Evolutionary conservation across 2,797 vertebrate species (phyloP).

Genomic region (Protosalanx chinensis): DNA sequence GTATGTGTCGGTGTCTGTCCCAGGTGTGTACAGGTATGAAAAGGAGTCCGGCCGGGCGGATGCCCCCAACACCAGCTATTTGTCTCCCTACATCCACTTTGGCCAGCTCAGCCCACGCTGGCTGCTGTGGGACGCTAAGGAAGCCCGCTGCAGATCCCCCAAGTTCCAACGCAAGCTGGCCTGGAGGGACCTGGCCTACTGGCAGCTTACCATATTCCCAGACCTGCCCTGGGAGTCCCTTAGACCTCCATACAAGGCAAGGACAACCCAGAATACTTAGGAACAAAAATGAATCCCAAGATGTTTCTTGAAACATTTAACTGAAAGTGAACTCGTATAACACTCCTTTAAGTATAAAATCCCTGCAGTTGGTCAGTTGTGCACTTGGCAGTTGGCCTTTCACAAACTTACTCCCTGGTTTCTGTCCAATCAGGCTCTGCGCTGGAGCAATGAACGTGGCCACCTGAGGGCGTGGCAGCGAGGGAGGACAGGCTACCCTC

Average conservation of each 20-base stretch:
- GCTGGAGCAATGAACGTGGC: conserved; percentile 58
- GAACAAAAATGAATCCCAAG: not conserved
- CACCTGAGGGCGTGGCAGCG: conserved; percentile 72
- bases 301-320: too few relatives aligned
- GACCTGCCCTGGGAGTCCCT: conserved; percentile 73
- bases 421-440: conserved; percentile 53
- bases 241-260: conserved; percentile 72
- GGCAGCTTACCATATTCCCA: conserved; percentile 72
- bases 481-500: conserved; percentile 67
- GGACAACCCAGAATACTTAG: not conserved
- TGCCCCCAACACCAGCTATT: conserved; percentile 67
- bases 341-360: too few relatives aligned
- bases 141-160: conserved; percentile 58
- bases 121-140: conserved; percentile 68
- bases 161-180: conserved; percentile 75
- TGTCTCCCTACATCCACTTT: conserved; percentile 76
- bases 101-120: conserved; percentile 72
- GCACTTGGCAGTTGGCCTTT: not conserved
- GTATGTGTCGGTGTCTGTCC: conserved; percentile 1
- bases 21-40: conserved; percentile 71
- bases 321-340: too few relatives aligned
- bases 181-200: conserved; percentile 75
- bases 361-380: too few relatives aligned
- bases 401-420: not conserved
- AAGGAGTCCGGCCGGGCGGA: conserved; percentile 71